Evolutionary conservation across 2,888 invertebrate genomes (phyloP).

Genomic region (Pammene fasciana): DNA sequence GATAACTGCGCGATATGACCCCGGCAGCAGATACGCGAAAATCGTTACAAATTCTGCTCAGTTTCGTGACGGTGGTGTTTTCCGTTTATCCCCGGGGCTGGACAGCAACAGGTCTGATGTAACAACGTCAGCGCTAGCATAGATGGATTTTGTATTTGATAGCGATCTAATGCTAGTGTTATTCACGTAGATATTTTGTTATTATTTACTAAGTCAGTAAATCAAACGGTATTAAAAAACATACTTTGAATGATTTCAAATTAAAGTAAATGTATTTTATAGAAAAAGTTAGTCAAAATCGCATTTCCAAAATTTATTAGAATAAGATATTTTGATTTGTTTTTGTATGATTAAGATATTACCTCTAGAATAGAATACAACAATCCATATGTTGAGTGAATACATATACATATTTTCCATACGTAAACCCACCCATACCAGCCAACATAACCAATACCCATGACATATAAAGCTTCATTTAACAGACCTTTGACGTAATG

Average conservation of each 20-base stretch:
- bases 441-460: not conserved
- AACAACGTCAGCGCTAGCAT: constrained; percentile 14
- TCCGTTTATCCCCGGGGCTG: constrained; percentile 37
- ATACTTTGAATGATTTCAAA: too few relatives aligned
- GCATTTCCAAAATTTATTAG: too few relatives aligned
- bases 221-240: too few relatives aligned
- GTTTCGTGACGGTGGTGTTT: constrained; percentile 39
- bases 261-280: too few relatives aligned
- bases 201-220: not conserved
- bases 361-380: too few relatives aligned
- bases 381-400: too few relatives aligned
- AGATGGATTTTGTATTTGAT: not conserved
- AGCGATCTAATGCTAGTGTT: not conserved
- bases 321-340: too few relatives aligned
- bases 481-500: not conserved
- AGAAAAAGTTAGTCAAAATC: too few relatives aligned
- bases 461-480: too few relatives aligned
- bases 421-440: too few relatives aligned
- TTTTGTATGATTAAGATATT: too few relatives aligned
- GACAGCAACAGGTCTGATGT: constrained; percentile 39
- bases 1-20: constrained; percentile 66
- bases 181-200: not conserved
- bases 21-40: constrained; percentile 66
- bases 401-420: too few relatives aligned
- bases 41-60: constrained; percentile 69